These are phyloP conservation scores for Achatina immaculata DNA, from an alignment of 1,140 invertebrate genomes.

Conservation along the genomic window DNA sequence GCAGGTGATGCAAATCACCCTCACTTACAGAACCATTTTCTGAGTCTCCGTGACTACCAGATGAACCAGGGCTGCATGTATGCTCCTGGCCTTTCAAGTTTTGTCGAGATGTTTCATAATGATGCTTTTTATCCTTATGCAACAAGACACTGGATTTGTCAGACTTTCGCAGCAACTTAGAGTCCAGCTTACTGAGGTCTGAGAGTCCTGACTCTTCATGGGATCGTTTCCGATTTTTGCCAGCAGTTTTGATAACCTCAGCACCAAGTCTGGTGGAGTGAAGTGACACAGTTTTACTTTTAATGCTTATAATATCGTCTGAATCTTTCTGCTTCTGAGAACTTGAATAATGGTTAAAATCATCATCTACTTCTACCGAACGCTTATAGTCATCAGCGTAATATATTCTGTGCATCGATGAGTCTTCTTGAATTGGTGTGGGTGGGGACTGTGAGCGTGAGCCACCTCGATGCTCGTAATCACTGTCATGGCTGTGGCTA, in stretches of 20 bases:
- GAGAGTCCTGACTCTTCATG: slow-evolving; percentile 53
- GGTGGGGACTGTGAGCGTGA: slow-evolving; percentile 48
- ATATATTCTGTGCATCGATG: slow-evolving; percentile 35
- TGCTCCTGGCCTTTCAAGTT: slow-evolving; percentile 5
- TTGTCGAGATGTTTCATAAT: neutral
- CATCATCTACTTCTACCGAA: slow-evolving; percentile 20
- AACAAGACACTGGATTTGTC: slow-evolving; percentile 20
- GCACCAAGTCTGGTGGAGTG: slow-evolving; percentile 37
- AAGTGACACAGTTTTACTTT: neutral
- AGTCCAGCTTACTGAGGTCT: slow-evolving; percentile 28
- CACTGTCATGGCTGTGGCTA: slow-evolving; percentile 42
- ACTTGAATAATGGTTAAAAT: slow-evolving; percentile 9
- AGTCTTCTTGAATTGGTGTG: slow-evolving; percentile 57
- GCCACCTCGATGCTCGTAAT: slow-evolving; percentile 32
- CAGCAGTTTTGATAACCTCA: slow-evolving; percentile 43
- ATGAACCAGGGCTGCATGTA: slow-evolving; percentile 52
- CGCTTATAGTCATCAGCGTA: slow-evolving; percentile 35
- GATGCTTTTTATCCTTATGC: neutral
- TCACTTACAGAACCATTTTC: slow-evolving; percentile 63
- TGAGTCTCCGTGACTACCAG: slow-evolving; percentile 59
- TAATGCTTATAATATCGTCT: neutral
- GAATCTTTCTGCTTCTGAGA: slow-evolving; percentile 20
- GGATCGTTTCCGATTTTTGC: slow-evolving; percentile 59
- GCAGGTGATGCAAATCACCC: slow-evolving; percentile 63
- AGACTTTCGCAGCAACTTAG: slow-evolving; percentile 39